phyloP scores from a whole-genome alignment of 2,113 vertebrate species.

The Galeopterus variegatus region DNA sequence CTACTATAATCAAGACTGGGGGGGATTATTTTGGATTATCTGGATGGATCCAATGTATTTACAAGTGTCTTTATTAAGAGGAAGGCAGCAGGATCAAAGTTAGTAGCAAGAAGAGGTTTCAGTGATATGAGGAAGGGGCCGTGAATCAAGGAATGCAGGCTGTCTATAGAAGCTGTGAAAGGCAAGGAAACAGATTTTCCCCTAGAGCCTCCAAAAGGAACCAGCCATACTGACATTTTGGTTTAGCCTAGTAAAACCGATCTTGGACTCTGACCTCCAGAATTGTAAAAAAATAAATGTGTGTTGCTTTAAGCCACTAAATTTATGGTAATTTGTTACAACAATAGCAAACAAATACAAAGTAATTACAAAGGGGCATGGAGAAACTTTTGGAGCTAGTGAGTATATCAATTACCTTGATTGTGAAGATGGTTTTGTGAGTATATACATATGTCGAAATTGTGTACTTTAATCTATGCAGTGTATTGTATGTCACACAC shows the following conservation, averaged over 20 bases:
- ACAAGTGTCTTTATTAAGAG: not conserved
- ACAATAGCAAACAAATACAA: not conserved
- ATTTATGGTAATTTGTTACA: not conserved
- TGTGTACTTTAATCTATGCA: not conserved
- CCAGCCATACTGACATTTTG: not conserved
- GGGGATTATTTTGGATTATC: not conserved
- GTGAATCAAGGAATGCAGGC: not conserved
- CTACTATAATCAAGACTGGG: not conserved
- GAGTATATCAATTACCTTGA: not conserved
- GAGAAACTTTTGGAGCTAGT: not conserved
- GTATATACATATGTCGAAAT: not conserved
- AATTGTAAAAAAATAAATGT: not conserved
- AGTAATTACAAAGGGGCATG: not conserved
- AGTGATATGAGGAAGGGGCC: not conserved
- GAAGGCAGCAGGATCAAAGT: not conserved
- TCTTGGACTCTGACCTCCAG: not conserved
- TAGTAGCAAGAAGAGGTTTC: not conserved
- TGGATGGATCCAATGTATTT: fast-evolving
- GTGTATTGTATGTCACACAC: not conserved
- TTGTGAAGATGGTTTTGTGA: no score
- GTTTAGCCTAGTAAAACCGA: not conserved
- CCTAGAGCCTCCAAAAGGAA: not conserved
- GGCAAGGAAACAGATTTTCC: not conserved
- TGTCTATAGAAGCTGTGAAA: not conserved
- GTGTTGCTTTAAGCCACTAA: not conserved